Evolutionary conservation across 2,797 vertebrate genomes (phyloP).

Genomic region (Myotis pilosus): DNA sequence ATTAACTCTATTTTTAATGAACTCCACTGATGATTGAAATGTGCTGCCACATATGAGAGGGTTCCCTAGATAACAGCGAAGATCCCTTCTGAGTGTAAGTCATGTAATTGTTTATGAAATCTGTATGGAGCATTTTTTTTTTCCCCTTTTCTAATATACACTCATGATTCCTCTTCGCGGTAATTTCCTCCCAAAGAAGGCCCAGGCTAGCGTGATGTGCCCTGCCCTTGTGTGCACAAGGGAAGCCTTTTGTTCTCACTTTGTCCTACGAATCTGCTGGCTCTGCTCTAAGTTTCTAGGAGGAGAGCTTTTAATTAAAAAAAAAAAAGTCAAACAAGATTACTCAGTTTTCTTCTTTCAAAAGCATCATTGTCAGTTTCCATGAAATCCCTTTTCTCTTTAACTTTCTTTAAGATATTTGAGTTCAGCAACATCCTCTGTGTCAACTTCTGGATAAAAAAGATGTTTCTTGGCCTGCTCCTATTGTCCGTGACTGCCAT

Average conservation of each 20-base stretch:
- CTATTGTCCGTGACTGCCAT: constrained; percentile 45
- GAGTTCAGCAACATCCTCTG: constrained; percentile 11
- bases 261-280: constrained; percentile 67
- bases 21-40: background rate
- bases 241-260: constrained; percentile 56
- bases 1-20: constrained; percentile 47
- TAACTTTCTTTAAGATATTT: constrained; percentile 47
- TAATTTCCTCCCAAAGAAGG: constrained; percentile 63
- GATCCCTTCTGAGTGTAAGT: background rate
- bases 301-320: constrained; percentile 79
- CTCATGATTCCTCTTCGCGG: constrained; percentile 23
- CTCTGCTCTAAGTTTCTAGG: constrained; percentile 35
- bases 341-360: constrained; percentile 71
- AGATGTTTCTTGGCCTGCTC: constrained; percentile 54
- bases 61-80: background rate
- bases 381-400: constrained; percentile 43
- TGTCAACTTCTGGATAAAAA: constrained; percentile 54
- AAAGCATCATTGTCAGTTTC: constrained; percentile 50
- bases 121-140: background rate
- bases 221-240: constrained; percentile 21
- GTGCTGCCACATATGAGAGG: background rate
- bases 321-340: constrained; percentile 72
- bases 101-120: constrained; percentile 10
- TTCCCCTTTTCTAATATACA: background rate
- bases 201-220: constrained; percentile 63